A percentile compares a stretch with the other conserved stretches of the same genome.
Conservation (phyloP, 2,797 vertebrate genomes). For the Alexandromys oeconomus region DNA sequence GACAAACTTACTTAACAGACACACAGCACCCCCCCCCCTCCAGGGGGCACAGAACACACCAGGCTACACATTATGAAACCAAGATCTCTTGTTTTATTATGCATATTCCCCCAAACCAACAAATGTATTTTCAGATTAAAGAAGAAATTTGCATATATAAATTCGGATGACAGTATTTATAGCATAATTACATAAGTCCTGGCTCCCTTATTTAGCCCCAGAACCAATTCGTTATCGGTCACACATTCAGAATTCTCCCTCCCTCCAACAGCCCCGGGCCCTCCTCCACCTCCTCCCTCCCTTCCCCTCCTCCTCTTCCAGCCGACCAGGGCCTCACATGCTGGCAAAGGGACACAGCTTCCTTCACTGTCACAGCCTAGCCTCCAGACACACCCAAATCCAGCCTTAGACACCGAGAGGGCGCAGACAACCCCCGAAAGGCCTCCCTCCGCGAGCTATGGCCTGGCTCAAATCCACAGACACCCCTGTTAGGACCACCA, state of each 20-base stretch:
- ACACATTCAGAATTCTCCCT: slow-evolving; percentile 65
- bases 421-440: slow-evolving; percentile 31
- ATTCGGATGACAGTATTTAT: slow-evolving; percentile 80
- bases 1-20: slow-evolving; percentile 45
- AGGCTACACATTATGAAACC: slow-evolving; percentile 64
- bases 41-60: slow-evolving; percentile 18
- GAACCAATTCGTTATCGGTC: slow-evolving; percentile 75
- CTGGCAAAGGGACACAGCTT: slow-evolving; percentile 78
- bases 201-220: slow-evolving; percentile 78
- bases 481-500: slow-evolving; percentile 33
- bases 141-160: slow-evolving; percentile 79
- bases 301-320: slow-evolving; percentile 39
- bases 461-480: slow-evolving; percentile 1
- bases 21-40: background rate
- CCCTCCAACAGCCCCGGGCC: background rate
- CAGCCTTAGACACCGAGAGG: slow-evolving; percentile 56
- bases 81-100: slow-evolving; percentile 49
- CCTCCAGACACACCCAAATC: slow-evolving; percentile 81
- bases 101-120: slow-evolving; percentile 68
- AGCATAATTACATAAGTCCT: slow-evolving; percentile 82
- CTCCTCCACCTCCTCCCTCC: background rate
- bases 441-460: background rate
- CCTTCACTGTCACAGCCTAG: slow-evolving; percentile 78
- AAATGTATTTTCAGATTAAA: slow-evolving; percentile 81
- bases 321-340: slow-evolving; percentile 63